Evolutionary conservation across 2,113 vertebrate species (phyloP).

Genomic region (Pavo muticus): DNA sequence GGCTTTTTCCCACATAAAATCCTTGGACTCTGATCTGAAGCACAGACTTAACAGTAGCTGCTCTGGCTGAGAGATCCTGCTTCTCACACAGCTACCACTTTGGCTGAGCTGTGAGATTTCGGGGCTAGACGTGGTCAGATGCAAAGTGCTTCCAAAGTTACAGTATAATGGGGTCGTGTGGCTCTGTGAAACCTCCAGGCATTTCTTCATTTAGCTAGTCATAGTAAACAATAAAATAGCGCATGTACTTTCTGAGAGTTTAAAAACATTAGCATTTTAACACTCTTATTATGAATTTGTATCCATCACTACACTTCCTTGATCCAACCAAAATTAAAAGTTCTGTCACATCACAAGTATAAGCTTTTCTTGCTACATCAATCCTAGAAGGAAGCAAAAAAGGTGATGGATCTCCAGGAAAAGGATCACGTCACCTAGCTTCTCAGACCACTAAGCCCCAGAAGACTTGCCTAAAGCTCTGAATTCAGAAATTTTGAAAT

Average conservation of each 20-base stretch:
- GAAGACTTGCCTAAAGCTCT: background rate
- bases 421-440: background rate
- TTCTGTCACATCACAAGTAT: background rate
- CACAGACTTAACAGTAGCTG: background rate
- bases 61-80: background rate
- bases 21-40: background rate
- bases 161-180: background rate
- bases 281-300: background rate
- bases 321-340: background rate
- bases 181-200: background rate
- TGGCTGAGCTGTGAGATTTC: background rate
- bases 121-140: background rate
- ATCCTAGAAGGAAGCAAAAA: background rate
- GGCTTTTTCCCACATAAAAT: background rate
- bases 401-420: background rate
- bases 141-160: background rate
- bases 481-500: background rate
- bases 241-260: background rate
- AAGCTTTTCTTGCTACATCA: background rate
- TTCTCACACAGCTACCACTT: background rate
- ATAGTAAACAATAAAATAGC: background rate
- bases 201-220: background rate
- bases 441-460: background rate
- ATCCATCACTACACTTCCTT: background rate
- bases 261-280: background rate